A percentile compares a stretch with the other conserved stretches of the same genome.
Conservation (phyloP, 1,140 invertebrate genomes). For the Brachionus rubens region DNA sequence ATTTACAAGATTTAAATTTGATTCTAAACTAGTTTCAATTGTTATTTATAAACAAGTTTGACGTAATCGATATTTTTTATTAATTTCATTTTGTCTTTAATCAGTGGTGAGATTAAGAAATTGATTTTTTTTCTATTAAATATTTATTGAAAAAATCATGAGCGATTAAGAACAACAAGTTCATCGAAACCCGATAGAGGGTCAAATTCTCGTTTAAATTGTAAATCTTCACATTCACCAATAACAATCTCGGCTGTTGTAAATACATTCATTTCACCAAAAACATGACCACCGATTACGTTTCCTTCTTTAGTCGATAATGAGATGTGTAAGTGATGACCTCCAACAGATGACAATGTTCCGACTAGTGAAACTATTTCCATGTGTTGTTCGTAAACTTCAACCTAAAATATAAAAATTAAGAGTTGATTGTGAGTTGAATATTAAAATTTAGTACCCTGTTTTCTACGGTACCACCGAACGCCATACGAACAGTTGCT, state of each 20-base stretch:
- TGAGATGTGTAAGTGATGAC: constrained; percentile 58
- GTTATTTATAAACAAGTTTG: too few species aligned
- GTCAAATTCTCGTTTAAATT: constrained; percentile 55
- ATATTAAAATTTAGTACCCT: not conserved
- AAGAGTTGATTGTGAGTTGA: not conserved
- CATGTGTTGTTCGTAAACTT: constrained; percentile 54
- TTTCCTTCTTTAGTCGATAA: constrained; percentile 56
- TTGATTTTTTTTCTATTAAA: too few species aligned
- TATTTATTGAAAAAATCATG: not conserved
- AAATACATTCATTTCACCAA: constrained; percentile 59
- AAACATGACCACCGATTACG: constrained; percentile 61
- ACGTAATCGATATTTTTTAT: too few species aligned
- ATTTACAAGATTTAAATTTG: too few species aligned
- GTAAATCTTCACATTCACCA: constrained; percentile 53
- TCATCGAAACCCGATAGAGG: constrained; percentile 56
- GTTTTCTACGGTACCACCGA: not conserved
- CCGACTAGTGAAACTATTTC: constrained; percentile 62
- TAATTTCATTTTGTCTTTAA: too few species aligned
- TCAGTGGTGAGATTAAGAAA: too few species aligned
- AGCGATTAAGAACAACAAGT: constrained; percentile 51
- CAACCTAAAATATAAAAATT: constrained; percentile 51
- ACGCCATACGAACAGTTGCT: constrained; percentile 59
- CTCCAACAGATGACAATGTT: constrained; percentile 55
- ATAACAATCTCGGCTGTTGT: constrained; percentile 62
- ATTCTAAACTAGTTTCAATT: too few species aligned